phyloP scores from a whole-genome alignment of 2,888 invertebrate genomes.

The Orgyia antiqua region DNA sequence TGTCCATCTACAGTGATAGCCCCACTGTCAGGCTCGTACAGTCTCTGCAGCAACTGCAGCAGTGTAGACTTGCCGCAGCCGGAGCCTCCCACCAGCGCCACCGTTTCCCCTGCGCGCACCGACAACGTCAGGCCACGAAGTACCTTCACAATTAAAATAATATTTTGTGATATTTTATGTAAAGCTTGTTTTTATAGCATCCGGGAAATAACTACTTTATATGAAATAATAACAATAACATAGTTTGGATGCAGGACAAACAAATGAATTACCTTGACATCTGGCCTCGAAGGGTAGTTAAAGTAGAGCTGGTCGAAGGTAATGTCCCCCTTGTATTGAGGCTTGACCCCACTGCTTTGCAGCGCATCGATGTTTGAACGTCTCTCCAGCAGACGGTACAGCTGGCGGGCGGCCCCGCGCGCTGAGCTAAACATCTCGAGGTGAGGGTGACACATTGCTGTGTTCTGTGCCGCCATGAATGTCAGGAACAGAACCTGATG shows the following conservation, averaged over 20 bases:
- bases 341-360: constrained; percentile 56
- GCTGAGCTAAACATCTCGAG: constrained; percentile 85
- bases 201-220: neutral
- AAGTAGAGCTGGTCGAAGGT: constrained; percentile 84
- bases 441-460: constrained; percentile 86
- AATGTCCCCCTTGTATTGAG: constrained; percentile 80
- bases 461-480: constrained; percentile 85
- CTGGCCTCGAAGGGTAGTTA: constrained; percentile 86
- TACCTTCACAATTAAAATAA: constrained; percentile 70
- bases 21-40: constrained; percentile 82
- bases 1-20: constrained; percentile 79
- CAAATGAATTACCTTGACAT: constrained; percentile 82
- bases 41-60: constrained; percentile 85
- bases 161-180: too few species aligned
- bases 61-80: constrained; percentile 91
- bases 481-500: constrained; percentile 86
- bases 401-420: constrained; percentile 83
- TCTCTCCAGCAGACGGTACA: constrained; percentile 85
- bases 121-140: constrained; percentile 81
- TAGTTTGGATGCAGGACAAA: too few species aligned
- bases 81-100: constrained; percentile 85
- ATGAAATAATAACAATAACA: too few species aligned
- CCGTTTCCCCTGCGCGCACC: constrained; percentile 81
- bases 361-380: constrained; percentile 47
- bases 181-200: too few species aligned